Conservation (phyloP, 2,113 vertebrate species). For the Oriolus oriolus region DNA sequence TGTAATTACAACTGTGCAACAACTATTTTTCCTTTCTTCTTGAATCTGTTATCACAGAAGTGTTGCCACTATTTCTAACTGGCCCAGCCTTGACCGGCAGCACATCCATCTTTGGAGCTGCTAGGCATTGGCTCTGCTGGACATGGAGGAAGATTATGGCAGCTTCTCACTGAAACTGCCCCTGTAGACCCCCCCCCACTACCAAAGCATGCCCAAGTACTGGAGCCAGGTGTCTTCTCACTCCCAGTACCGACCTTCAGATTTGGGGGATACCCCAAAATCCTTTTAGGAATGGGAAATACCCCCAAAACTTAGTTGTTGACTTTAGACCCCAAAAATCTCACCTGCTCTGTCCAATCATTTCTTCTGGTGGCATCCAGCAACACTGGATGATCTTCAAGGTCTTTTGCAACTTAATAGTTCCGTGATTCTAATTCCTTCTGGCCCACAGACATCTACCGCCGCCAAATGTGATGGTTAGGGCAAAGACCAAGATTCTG, state of each 20-base stretch:
- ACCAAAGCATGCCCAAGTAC: neutral
- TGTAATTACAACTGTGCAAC: neutral
- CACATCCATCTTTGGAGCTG: neutral
- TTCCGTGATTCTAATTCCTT: neutral
- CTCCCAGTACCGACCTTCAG: neutral
- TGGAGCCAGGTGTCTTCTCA: neutral
- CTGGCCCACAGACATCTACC: no score
- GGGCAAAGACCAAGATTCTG: neutral
- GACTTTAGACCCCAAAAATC: neutral
- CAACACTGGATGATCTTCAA: neutral
- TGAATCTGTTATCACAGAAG: neutral
- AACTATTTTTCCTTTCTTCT: neutral
- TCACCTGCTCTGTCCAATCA: neutral
- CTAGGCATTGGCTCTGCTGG: neutral
- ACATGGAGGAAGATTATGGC: neutral
- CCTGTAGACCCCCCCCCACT: no score
- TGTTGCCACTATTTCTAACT: neutral
- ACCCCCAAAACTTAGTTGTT: neutral
- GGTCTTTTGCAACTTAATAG: neutral
- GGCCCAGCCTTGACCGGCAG: neutral
- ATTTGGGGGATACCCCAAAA: neutral
- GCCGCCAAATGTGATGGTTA: no score
- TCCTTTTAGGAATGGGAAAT: neutral
- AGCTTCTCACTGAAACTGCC: no score
- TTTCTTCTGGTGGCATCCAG: neutral